Base-by-base conservation (phyloP, 2,888 invertebrate species). In the Incurvaria masculella region DNA sequence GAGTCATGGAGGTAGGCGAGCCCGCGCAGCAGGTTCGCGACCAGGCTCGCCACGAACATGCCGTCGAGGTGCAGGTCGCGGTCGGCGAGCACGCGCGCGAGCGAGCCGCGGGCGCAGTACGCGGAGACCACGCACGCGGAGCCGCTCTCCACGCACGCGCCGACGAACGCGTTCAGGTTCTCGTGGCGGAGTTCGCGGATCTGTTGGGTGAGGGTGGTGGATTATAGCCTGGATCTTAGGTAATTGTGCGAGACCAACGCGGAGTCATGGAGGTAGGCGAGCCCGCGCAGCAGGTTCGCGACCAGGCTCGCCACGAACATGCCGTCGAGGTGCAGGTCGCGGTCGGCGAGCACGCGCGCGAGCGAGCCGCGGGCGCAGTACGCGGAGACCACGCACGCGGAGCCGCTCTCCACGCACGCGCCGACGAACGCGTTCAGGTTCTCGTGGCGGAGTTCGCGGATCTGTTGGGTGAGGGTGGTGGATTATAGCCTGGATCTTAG, bases 291-390 rank as follows among this genome's bases (percentile, higher is more conserved):
- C 40, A 96, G 83, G 64, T 96, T 96, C 1, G 91, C 88, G 0
- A 95, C 88, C 23, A 96, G 79, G 1, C 94, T 95, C 0, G 94
- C 92, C 14, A 93, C 86, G 61, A 96, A 95, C 88, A 95, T 91
- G 52, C 88, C 87, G 61, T 96, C 96, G 44, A 95, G 73, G 59
- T 91, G 89, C 18, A 95, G 73, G 64, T 96, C 94, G 46, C 86
- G 82, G 64, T 91, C 91, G 45, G 85, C 83, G 39, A 92, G 65
- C 1, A 92, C 87, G 65, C 91, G 89, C 8, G 76, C 71, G 6
- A 94, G 68, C 44, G 91, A 91, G 0, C 94, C 93, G 20, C 93
- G 79, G 0, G 89, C 87, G 64, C 91, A 91, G 66, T 92, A 94
- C 0, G 87, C 84, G 2, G 89, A 89, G 27, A 92, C 79, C 53